A percentile compares a stretch with the other conserved stretches of the same genome.
phyloP scores from a whole-genome alignment of 2,797 vertebrate species.

The Falco novaeseelandiae region DNA sequence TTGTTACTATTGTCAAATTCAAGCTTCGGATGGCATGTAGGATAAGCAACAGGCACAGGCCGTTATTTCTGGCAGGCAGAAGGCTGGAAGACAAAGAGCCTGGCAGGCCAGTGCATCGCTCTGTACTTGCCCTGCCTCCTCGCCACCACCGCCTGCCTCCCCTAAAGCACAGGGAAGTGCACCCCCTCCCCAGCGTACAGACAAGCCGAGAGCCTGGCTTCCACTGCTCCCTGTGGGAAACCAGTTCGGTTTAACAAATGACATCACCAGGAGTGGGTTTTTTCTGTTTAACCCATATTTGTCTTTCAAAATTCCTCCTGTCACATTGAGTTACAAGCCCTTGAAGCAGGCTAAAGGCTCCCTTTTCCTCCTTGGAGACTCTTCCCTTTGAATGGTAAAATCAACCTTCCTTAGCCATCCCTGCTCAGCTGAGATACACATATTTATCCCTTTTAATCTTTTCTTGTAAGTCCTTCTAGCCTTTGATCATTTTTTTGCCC shows the following conservation, averaged over 20 bases:
- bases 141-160: neutral
- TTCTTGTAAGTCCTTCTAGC: neutral
- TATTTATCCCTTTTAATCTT: neutral
- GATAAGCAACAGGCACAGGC: neutral
- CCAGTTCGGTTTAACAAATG: neutral
- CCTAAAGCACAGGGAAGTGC: neutral
- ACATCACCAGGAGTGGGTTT: rapidly evolving
- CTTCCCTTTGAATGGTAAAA: neutral
- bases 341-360: neutral
- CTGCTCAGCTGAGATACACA: neutral
- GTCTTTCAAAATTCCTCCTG: neutral
- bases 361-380: neutral
- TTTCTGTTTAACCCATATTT: neutral
- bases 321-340: neutral
- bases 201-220: neutral
- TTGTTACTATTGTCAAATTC: neutral
- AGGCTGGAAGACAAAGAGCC: neutral
- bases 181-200: rapidly evolving
- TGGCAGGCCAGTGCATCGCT: neutral
- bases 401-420: neutral
- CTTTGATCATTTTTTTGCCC: neutral
- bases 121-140: neutral
- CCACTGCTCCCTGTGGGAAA: neutral
- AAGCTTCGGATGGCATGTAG: rapidly evolving
- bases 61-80: neutral